Percentiles rank a stretch among this genome's conserved stretches.
Evolutionary conservation across 2,888 invertebrate genomes (phyloP).

Genomic region (Tineola bisselliella): DNA sequence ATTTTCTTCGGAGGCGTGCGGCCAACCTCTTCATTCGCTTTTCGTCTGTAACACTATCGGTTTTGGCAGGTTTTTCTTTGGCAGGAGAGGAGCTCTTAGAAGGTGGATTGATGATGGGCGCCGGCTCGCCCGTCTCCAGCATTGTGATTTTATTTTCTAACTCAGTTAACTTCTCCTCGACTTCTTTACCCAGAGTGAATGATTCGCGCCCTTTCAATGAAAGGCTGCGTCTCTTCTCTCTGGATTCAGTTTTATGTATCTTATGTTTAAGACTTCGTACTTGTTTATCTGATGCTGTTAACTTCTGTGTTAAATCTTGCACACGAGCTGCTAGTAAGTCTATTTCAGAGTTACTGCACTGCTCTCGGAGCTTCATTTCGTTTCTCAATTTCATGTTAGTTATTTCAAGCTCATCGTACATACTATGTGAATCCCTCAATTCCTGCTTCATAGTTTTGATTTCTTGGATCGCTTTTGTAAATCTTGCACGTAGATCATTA

Average conservation of each 20-base stretch:
- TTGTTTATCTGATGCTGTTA: constrained; percentile 83
- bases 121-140: constrained; percentile 65
- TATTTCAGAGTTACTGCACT: constrained; percentile 76
- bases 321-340: constrained; percentile 84
- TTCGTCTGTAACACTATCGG: constrained; percentile 55
- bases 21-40: constrained; percentile 63
- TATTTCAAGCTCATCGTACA: constrained; percentile 82
- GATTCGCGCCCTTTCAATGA: constrained; percentile 87
- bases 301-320: constrained; percentile 83
- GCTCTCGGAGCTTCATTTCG: constrained; percentile 72
- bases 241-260: constrained; percentile 77
- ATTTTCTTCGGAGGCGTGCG: constrained; percentile 74
- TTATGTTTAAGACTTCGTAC: constrained; percentile 82
- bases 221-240: constrained; percentile 81
- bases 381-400: constrained; percentile 80
- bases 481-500: constrained; percentile 77
- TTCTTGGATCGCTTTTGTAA: constrained; percentile 84
- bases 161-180: constrained; percentile 85
- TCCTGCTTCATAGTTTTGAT: constrained; percentile 85
- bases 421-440: constrained; percentile 79
- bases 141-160: constrained; percentile 80
- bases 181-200: constrained; percentile 81
- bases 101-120: constrained; percentile 50
- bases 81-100: constrained; percentile 63
- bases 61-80: constrained; percentile 64